These are phyloP conservation scores for Drosophila meridiana DNA, from an alignment of 2,888 invertebrate species.

Conservation along the genomic window DNA sequence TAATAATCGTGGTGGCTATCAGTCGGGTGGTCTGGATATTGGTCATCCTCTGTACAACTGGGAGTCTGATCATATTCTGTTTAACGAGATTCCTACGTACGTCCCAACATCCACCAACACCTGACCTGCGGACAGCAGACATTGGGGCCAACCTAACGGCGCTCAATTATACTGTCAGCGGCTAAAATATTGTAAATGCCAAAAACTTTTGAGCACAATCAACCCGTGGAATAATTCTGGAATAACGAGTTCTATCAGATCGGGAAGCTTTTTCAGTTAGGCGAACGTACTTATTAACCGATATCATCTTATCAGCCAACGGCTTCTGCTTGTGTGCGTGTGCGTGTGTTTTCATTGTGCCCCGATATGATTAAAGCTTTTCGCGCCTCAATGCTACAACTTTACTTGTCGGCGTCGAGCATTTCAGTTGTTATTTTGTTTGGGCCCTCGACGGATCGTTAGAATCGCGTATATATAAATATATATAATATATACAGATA, in stretches of 20 bases:
- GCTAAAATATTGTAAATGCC: not conserved
- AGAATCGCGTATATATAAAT: constrained; percentile 1
- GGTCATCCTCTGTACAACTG: not conserved
- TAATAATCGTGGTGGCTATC: not conserved
- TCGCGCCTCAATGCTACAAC: constrained; percentile 39
- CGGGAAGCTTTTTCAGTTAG: not conserved
- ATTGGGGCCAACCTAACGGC: not conserved
- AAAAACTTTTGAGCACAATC: constrained; percentile 1
- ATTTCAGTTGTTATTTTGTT: constrained; percentile 65
- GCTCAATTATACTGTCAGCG: not conserved
- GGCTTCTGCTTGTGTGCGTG: not conserved
- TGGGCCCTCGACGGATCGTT: constrained; percentile 42
- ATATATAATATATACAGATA: constrained; percentile 6
- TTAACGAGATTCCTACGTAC: not conserved
- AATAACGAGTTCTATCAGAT: not conserved
- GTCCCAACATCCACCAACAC: too few species aligned
- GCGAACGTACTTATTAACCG: constrained; percentile 48
- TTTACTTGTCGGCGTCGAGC: constrained; percentile 30
- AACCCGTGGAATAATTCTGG: not conserved
- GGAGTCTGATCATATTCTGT: not conserved
- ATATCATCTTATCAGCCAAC: constrained; percentile 54
- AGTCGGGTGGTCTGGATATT: not conserved
- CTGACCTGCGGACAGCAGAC: too few species aligned
- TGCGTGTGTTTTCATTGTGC: constrained; percentile 9
- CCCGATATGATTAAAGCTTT: constrained; percentile 73